phyloP scores from a whole-genome alignment of 2,797 vertebrate genomes.

The Coregonus sp. region DNA sequence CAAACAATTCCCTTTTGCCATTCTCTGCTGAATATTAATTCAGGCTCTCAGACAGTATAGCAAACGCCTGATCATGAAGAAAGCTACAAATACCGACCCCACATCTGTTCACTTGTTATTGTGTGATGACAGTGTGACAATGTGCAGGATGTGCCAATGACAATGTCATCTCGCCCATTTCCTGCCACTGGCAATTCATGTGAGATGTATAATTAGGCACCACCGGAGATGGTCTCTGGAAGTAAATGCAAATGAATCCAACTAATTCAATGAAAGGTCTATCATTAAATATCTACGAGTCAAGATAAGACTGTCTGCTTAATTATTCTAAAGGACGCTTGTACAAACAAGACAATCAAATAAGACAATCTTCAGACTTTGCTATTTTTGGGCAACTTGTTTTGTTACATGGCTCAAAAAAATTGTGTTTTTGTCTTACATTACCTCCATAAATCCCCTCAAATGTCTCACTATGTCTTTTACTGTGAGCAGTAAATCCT shows the following conservation, averaged over 20 bases:
- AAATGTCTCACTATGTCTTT: background rate
- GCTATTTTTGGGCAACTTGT: background rate
- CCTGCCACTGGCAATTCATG: background rate
- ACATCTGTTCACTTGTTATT: background rate
- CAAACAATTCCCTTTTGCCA: background rate
- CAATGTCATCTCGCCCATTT: background rate
- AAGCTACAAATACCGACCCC: background rate
- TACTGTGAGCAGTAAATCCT: constrained; percentile 48
- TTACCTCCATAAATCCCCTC: background rate
- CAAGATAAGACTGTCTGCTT: background rate
- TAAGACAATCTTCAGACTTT: background rate
- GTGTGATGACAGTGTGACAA: background rate
- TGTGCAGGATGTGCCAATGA: background rate
- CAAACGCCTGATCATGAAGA: background rate
- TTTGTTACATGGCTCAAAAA: background rate
- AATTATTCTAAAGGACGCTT: background rate
- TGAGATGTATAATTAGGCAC: background rate
- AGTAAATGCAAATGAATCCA: background rate
- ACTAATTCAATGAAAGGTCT: background rate
- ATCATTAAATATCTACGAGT: background rate
- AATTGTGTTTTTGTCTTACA: background rate
- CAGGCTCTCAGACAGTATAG: background rate
- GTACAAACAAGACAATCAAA: too few species aligned
- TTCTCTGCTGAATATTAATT: background rate
- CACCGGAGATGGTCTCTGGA: background rate